Base-by-base conservation (phyloP, 2,797 vertebrate species). In the Galagoides demidoff region DNA sequence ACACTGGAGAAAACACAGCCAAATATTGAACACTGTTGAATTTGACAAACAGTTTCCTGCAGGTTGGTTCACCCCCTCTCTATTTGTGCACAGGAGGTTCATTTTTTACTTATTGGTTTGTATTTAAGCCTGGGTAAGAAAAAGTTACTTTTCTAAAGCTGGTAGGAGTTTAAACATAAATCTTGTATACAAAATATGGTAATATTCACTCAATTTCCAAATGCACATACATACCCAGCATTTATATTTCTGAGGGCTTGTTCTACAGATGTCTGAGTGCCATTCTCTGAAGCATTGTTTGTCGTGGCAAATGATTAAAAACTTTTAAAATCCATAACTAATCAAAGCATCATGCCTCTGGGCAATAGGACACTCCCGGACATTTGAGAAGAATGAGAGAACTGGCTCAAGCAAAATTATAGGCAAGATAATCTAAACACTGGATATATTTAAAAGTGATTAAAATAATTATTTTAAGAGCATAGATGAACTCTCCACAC, bases 191-290 rank as follows among this genome's bases (percentile, higher is more conserved):
- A 76, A 31, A 73, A 71, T 34, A 64, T 22, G 31, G 25, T 7
- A 77, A 14, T 43, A 52, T 37, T 89, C 86, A 92, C 68, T 20
- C 89, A 70, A 85, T 82, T 52, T 89, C 76, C 81, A 93, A 89
- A 49, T 61, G 17, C 3, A 70, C 13, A 85, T 39, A 70, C 13
- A 85, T 39, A 17, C 7, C 10, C 27, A 66, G 37, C 49, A 88
- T 78, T 93, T 93, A 74, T n/a, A 83, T 14, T 77, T 71, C 52
- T 79, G 76, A 25, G 10, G 91, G 20, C 22, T 6, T 74, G 79
- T 63, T 82, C 49, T 52, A 43, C 13, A 85, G 29, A 89, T 52
- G 64, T 31, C 59, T 20, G 23, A 86, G 29, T 90, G 10, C 31
- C 86, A 71, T 63, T 81, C 49, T 90, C 16, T 63, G 27, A 23